Evolutionary conservation across 2,888 invertebrate species (phyloP).

Genomic region (Gnatocerus cornutus): DNA sequence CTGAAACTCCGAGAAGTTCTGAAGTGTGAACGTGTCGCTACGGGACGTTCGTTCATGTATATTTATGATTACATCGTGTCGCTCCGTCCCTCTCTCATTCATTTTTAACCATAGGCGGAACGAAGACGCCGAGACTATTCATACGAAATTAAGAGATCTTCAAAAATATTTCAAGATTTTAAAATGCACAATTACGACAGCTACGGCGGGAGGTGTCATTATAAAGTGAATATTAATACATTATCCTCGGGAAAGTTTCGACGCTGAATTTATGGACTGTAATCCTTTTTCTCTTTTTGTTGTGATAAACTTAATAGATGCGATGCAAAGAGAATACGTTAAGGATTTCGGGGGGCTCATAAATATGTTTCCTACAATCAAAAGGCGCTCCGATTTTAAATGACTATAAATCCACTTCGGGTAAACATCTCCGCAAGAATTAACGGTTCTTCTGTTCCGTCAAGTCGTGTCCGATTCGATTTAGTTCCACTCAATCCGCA

Average conservation of each 20-base stretch:
- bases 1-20: slow-evolving; percentile 60
- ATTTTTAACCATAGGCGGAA: slow-evolving; percentile 23
- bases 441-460: slow-evolving; percentile 30
- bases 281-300: slow-evolving; percentile 50
- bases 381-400: background rate
- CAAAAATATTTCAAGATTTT: slow-evolving; percentile 51
- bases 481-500: slow-evolving; percentile 29
- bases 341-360: slow-evolving; percentile 19
- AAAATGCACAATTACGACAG: slow-evolving; percentile 53
- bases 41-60: slow-evolving; percentile 56
- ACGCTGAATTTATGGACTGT: slow-evolving; percentile 50
- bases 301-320: slow-evolving; percentile 51
- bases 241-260: slow-evolving; percentile 49
- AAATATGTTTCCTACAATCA: too few species aligned
- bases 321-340: slow-evolving; percentile 42
- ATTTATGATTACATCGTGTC: slow-evolving; percentile 52
- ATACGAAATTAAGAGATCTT: slow-evolving; percentile 45
- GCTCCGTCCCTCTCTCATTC: slow-evolving; percentile 35
- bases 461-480: slow-evolving; percentile 37
- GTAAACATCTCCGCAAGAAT: slow-evolving; percentile 1
- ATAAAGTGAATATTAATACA: slow-evolving; percentile 55
- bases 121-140: slow-evolving; percentile 20
- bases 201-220: slow-evolving; percentile 52
- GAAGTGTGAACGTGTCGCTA: slow-evolving; percentile 63
- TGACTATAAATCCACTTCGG: background rate